Percentiles rank a stretch among this genome's conserved stretches.
phyloP scores from a whole-genome alignment of 2,888 invertebrate genomes.

The Tinea trinotella region DNA sequence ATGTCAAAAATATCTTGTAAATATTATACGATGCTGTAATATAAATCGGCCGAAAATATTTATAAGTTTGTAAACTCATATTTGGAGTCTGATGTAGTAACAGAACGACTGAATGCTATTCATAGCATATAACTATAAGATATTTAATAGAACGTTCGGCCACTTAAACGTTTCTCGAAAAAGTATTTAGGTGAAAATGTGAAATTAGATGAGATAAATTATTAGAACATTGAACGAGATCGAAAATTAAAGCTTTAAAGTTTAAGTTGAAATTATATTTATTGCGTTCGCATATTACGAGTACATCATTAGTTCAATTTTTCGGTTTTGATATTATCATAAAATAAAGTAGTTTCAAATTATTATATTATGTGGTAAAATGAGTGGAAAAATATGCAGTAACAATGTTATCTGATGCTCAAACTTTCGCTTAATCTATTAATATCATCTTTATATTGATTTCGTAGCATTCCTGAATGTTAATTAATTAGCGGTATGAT shows the following conservation, averaged over 20 bases:
- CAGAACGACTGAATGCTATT: constrained; percentile 36
- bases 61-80: constrained; percentile 25
- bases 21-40: constrained; percentile 8
- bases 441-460: neutral
- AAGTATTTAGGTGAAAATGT: constrained; percentile 3
- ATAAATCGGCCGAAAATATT: constrained; percentile 1
- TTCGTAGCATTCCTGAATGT: constrained; percentile 1
- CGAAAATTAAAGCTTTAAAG: neutral
- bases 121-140: constrained; percentile 9
- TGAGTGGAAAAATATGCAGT: constrained; percentile 41
- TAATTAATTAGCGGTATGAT: constrained; percentile 15
- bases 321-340: constrained; percentile 14
- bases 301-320: too few species aligned
- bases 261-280: neutral
- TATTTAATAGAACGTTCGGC: constrained; percentile 9
- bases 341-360: constrained; percentile 43
- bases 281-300: neutral
- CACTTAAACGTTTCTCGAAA: constrained; percentile 7
- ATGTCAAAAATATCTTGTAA: constrained; percentile 1
- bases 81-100: constrained; percentile 37
- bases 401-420: constrained; percentile 55
- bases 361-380: constrained; percentile 51
- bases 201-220: constrained; percentile 1
- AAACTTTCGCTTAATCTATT: constrained; percentile 53
- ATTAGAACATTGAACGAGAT: neutral